Conservation (phyloP, 2,888 invertebrate genomes). For the Pterobdella sp. region DNA sequence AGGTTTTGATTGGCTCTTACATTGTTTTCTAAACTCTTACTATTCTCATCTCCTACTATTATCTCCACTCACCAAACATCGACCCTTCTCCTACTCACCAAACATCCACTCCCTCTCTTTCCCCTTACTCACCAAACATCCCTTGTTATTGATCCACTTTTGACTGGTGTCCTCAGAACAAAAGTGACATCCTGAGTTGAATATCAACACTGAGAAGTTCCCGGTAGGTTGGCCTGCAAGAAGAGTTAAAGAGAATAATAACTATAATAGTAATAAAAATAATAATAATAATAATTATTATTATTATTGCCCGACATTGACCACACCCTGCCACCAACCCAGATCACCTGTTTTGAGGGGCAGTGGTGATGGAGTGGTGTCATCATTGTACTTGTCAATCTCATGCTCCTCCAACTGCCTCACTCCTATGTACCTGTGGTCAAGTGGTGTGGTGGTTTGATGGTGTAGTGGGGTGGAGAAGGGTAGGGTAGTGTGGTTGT, state of each 20-base stretch:
- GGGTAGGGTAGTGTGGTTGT: not conserved
- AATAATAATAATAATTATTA: not conserved
- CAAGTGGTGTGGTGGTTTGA: not conserved
- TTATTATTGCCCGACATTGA: not conserved
- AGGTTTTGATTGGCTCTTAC: not conserved
- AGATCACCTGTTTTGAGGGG: constrained; percentile 37
- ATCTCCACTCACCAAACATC: too few species aligned
- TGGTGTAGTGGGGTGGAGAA: not conserved
- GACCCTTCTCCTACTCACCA: too few species aligned
- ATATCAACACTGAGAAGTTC: constrained; percentile 48
- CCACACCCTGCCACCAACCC: not conserved
- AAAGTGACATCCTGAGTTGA: constrained; percentile 49
- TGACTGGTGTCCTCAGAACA: not conserved
- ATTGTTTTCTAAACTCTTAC: too few species aligned
- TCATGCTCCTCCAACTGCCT: constrained; percentile 41
- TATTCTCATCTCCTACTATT: too few species aligned
- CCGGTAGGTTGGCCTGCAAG: constrained; percentile 37
- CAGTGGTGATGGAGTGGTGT: constrained; percentile 38
- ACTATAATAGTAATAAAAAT: not conserved
- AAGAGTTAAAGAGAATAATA: too few species aligned
- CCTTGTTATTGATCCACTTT: constrained; percentile 27
- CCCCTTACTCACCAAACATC: constrained; percentile 36
- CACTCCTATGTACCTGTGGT: constrained; percentile 46
- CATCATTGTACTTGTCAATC: constrained; percentile 40
- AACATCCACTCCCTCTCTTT: too few species aligned